A percentile compares a stretch with the other conserved stretches of the same genome.
These are phyloP conservation scores for Zaprionus ghesquierei DNA, from an alignment of 1,140 invertebrate species.

Conservation along the genomic window DNA sequence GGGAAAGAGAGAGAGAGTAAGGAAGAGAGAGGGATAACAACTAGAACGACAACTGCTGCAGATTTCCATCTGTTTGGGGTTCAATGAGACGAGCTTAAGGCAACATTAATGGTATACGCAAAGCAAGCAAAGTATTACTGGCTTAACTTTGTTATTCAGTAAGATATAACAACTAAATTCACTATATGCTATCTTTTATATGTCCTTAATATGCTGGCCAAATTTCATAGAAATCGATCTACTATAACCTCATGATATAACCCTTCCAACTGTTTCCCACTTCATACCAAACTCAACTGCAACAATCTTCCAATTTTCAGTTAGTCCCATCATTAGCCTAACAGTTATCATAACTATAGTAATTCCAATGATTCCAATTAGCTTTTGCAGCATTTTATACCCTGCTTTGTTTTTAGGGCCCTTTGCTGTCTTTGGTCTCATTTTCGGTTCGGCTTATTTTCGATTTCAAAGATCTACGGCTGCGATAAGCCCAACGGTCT, in stretches of 20 bases:
- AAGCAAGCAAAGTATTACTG: background rate
- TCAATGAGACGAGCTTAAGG: constrained; percentile 20
- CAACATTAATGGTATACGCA: background rate
- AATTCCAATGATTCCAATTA: constrained; percentile 16
- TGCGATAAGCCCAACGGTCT: constrained; percentile 47
- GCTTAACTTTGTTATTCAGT: no score
- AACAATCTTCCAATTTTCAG: background rate
- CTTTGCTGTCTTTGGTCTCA: constrained; percentile 5
- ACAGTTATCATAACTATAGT: background rate
- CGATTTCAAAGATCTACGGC: constrained; percentile 48
- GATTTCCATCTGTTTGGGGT: background rate
- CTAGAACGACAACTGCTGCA: constrained; percentile 6
- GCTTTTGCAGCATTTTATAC: constrained; percentile 12
- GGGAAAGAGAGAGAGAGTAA: background rate
- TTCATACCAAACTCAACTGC: background rate
- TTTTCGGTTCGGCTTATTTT: constrained; percentile 1
- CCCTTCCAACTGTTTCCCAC: no score
- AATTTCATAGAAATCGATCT: no score
- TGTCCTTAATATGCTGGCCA: no score
- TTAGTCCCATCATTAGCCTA: constrained; percentile 1
- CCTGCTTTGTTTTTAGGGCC: constrained; percentile 18
- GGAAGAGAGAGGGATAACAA: constrained; percentile 35
- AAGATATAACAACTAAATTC: no score
- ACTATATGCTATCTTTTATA: no score
- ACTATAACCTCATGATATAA: no score